Percentiles rank a stretch among this genome's conserved stretches.
Evolutionary conservation across 2,797 vertebrate genomes (phyloP).

Genomic region (Lagocephalus sceleratus): DNA sequence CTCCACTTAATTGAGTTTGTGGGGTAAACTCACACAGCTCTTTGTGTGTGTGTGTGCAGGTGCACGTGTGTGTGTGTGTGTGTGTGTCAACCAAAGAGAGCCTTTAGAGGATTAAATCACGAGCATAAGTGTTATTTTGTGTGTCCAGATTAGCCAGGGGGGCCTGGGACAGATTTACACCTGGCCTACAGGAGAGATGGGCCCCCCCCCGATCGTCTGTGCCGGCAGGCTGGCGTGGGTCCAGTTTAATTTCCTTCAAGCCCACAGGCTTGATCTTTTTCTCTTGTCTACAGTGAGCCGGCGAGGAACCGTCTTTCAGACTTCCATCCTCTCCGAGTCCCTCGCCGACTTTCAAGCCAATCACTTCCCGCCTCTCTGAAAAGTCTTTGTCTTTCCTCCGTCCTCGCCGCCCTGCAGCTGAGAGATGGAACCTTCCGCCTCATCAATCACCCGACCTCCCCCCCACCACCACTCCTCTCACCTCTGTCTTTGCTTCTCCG

Average conservation of each 20-base stretch:
- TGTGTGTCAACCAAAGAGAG: slow-evolving; percentile 40
- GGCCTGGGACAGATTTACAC: slow-evolving; percentile 62
- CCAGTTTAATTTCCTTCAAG: slow-evolving; percentile 76
- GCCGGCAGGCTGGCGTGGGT: slow-evolving; percentile 61
- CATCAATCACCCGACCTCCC: slow-evolving; percentile 17
- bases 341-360: slow-evolving; percentile 20
- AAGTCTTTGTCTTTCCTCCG: slow-evolving; percentile 37
- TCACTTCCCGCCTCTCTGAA: slow-evolving; percentile 30
- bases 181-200: slow-evolving; percentile 48
- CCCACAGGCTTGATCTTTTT: slow-evolving; percentile 50
- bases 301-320: slow-evolving; percentile 28
- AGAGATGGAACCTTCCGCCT: slow-evolving; percentile 19
- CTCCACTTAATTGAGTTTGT: no score
- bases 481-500: background rate
- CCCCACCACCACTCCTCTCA: background rate
- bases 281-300: slow-evolving; percentile 25
- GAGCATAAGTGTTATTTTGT: slow-evolving; percentile 42
- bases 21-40: background rate
- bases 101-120: slow-evolving; percentile 55
- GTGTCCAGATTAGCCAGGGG: slow-evolving; percentile 45
- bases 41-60: slow-evolving; percentile 22
- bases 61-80: slow-evolving; percentile 39
- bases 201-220: slow-evolving; percentile 49
- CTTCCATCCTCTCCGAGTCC: slow-evolving; percentile 27
- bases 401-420: slow-evolving; percentile 33